Evolutionary conservation across 2,888 invertebrate species (phyloP).

Genomic region (Phytoseiulus persimilis): DNA sequence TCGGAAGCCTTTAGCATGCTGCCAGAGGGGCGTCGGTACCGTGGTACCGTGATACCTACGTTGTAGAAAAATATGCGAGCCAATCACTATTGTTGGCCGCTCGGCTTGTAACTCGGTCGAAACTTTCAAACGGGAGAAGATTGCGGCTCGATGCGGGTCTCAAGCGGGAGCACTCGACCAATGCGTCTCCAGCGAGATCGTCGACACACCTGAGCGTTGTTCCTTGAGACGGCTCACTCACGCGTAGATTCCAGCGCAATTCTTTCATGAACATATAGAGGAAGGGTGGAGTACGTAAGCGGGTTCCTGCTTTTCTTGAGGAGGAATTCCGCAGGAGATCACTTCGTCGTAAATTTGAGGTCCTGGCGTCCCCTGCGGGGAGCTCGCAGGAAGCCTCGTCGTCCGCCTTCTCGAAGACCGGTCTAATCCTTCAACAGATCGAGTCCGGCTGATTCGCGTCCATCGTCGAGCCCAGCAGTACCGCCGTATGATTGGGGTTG

Average conservation of each 20-base stretch:
- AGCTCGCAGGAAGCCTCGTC: too few species aligned
- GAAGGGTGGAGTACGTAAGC: neutral
- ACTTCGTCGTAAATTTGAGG: neutral
- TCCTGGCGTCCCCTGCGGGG: neutral
- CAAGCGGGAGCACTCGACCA: neutral
- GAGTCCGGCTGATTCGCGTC: constrained; percentile 17
- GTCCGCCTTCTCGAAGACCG: neutral
- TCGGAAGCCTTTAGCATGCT: constrained; percentile 34
- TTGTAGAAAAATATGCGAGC: neutral
- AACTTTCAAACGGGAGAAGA: neutral
- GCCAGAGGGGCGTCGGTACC: constrained; percentile 34
- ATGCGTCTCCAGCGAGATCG: neutral
- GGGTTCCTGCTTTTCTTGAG: neutral
- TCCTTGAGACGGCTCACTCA: neutral
- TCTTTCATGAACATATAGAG: neutral
- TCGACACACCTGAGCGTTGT: neutral
- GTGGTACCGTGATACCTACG: constrained; percentile 12
- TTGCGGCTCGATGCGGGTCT: neutral
- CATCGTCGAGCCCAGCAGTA: neutral
- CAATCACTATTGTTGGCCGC: neutral
- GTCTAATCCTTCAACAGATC: neutral
- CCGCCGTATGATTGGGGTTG: neutral
- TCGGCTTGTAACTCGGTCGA: neutral
- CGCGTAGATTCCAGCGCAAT: neutral
- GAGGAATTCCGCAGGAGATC: neutral